A percentile compares a stretch with the other conserved stretches of the same genome.
Evolutionary conservation across 2,113 vertebrate genomes (phyloP).

Genomic region (Chionis minor): DNA sequence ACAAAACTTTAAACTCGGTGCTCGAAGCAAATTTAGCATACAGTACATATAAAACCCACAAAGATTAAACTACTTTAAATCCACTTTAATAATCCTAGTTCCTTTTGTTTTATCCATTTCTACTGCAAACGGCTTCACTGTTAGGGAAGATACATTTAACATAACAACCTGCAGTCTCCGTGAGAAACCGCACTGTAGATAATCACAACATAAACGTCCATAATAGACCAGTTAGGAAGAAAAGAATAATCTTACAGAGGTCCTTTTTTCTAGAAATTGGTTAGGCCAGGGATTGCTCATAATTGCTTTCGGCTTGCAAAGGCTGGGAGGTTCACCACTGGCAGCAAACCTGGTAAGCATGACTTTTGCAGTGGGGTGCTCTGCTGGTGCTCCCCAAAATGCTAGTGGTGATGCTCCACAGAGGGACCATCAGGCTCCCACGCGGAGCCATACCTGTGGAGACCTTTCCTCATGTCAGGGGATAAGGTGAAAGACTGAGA

Average conservation of each 20-base stretch:
- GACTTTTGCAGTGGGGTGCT: neutral
- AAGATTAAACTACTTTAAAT: constrained; percentile 47
- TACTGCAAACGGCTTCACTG: constrained; percentile 9
- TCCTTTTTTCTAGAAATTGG: neutral
- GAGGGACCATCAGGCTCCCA: neutral
- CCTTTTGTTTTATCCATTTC: constrained; percentile 41
- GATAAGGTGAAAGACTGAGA: neutral
- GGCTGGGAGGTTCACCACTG: neutral
- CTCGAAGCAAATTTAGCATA: constrained; percentile 62
- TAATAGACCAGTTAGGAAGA: constrained; percentile 8
- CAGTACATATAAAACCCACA: neutral
- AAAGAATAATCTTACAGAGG: neutral
- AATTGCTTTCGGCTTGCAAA: neutral
- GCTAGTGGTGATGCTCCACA: neutral
- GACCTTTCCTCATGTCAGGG: neutral
- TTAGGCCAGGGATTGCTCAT: neutral
- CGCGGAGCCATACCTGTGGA: neutral
- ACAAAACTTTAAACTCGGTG: constrained; percentile 36
- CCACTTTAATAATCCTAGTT: constrained; percentile 6
- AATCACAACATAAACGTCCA: neutral
- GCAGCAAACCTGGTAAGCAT: neutral
- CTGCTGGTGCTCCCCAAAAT: fast-evolving
- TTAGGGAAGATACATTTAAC: neutral
- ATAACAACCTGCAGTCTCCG: neutral
- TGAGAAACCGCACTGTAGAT: neutral